These are phyloP conservation scores for Tetragonula clypearis DNA, from an alignment of 1,140 invertebrate genomes.

Conservation along the genomic window DNA sequence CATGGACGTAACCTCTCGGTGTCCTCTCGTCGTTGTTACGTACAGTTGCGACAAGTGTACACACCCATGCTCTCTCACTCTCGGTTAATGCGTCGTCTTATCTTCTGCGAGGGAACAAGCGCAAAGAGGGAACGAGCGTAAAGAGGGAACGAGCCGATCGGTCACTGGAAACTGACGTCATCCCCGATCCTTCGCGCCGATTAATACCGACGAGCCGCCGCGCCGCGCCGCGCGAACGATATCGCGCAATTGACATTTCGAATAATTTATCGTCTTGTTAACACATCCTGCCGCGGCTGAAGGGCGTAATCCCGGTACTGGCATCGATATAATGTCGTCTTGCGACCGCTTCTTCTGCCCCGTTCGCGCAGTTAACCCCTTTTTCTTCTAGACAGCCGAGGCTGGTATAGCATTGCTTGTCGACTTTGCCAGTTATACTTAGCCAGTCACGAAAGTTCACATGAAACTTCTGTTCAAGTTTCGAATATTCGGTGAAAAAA, in stretches of 20 bases:
- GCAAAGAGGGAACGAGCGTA: too few relatives aligned
- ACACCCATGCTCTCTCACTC: conserved; percentile 43
- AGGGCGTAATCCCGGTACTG: conserved; percentile 47
- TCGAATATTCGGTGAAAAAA: too few relatives aligned
- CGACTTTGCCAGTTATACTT: not conserved
- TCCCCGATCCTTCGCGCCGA: conserved; percentile 49
- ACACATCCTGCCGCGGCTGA: conserved; percentile 44
- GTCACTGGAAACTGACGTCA: conserved; percentile 50
- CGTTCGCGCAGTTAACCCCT: not conserved
- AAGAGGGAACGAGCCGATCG: conserved; percentile 23
- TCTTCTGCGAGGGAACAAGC: conserved; percentile 16
- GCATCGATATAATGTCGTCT: not conserved
- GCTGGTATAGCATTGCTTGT: too few relatives aligned
- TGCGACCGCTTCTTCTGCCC: too few relatives aligned
- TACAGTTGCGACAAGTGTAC: conserved; percentile 45
- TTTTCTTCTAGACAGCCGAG: not conserved
- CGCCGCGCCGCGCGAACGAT: conserved; percentile 21
- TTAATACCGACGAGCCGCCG: conserved; percentile 6
- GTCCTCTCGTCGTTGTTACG: conserved; percentile 1
- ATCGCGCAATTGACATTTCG: conserved; percentile 59
- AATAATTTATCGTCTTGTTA: conserved; percentile 60
- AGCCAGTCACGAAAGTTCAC: too few relatives aligned
- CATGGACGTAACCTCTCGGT: conserved; percentile 24
- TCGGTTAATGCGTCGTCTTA: conserved; percentile 42
- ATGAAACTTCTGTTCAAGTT: too few relatives aligned